phyloP scores from a whole-genome alignment of 1,140 invertebrate genomes.

The Scaptomyza hsui region DNA sequence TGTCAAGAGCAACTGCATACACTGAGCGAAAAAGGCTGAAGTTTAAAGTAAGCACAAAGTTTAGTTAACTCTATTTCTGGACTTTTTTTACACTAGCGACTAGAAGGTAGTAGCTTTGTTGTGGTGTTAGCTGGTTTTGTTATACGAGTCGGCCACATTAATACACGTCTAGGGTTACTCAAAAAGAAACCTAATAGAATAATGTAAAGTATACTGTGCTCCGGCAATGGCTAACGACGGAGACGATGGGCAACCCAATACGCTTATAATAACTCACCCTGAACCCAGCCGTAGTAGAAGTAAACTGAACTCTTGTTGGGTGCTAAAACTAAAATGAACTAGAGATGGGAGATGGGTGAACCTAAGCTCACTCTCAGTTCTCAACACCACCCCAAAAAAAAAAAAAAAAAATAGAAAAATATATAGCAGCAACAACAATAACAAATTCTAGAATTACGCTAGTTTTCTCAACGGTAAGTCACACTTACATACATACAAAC shows the following conservation, averaged over 20 bases:
- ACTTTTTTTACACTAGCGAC: slow-evolving; percentile 9
- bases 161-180: slow-evolving; percentile 68
- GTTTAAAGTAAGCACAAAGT: neutral
- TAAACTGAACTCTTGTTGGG: slow-evolving; percentile 67
- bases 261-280: slow-evolving; percentile 82
- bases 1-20: neutral
- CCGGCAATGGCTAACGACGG: slow-evolving; percentile 58
- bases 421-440: slow-evolving; percentile 54
- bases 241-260: slow-evolving; percentile 72
- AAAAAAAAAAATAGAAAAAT: slow-evolving; percentile 41
- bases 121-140: slow-evolving; percentile 16
- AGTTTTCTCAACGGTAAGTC: slow-evolving; percentile 65
- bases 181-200: slow-evolving; percentile 79
- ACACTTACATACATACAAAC: slow-evolving; percentile 12
- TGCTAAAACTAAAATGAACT: slow-evolving; percentile 66
- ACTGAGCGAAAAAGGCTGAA: slow-evolving; percentile 12
- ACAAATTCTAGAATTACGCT: slow-evolving; percentile 80
- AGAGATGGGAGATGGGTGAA: slow-evolving; percentile 42
- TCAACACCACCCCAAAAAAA: slow-evolving; percentile 58
- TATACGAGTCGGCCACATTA: slow-evolving; percentile 70
- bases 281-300: slow-evolving; percentile 53
- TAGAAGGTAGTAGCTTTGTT: slow-evolving; percentile 7
- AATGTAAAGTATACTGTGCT: slow-evolving; percentile 70
- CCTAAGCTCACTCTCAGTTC: slow-evolving; percentile 43
- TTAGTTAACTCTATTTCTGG: neutral